Conservation (phyloP, 2,113 vertebrate genomes). For the Zosterops lateralis region DNA sequence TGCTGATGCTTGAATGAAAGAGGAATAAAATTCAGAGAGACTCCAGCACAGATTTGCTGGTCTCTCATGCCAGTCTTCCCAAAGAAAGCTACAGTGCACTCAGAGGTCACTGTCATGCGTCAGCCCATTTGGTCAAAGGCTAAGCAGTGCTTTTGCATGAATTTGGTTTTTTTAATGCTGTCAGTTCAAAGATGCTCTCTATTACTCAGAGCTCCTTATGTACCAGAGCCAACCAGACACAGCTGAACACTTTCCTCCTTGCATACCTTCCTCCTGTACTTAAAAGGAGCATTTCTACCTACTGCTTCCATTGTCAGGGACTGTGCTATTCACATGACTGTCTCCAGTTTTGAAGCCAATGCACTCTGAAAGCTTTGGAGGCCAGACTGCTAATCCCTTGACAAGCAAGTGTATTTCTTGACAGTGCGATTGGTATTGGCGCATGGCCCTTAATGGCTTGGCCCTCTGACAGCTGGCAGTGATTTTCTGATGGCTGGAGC, state of each 20-base stretch:
- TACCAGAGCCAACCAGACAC: neutral
- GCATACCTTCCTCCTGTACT: neutral
- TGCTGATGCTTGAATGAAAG: neutral
- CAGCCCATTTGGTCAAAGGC: neutral
- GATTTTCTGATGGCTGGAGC: constrained; percentile 37
- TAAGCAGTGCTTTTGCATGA: neutral
- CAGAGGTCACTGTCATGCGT: neutral
- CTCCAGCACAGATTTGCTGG: neutral
- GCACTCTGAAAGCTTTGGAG: neutral
- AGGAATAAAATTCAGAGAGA: neutral
- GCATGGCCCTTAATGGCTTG: constrained; percentile 31
- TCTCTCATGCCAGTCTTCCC: neutral
- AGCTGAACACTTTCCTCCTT: neutral
- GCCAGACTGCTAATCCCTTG: constrained; percentile 40
- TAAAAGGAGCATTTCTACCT: neutral
- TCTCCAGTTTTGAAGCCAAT: neutral
- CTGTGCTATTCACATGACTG: neutral
- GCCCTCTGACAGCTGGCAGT: constrained; percentile 60
- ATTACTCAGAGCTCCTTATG: neutral
- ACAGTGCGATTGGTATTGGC: constrained; percentile 45
- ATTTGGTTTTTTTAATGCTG: neutral
- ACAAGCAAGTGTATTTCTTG: constrained; percentile 42
- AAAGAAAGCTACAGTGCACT: neutral
- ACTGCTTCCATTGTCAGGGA: neutral
- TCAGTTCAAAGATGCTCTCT: neutral